Evolutionary conservation across 1,140 invertebrate genomes (phyloP).

Genomic region (Antheraea mylitta): DNA sequence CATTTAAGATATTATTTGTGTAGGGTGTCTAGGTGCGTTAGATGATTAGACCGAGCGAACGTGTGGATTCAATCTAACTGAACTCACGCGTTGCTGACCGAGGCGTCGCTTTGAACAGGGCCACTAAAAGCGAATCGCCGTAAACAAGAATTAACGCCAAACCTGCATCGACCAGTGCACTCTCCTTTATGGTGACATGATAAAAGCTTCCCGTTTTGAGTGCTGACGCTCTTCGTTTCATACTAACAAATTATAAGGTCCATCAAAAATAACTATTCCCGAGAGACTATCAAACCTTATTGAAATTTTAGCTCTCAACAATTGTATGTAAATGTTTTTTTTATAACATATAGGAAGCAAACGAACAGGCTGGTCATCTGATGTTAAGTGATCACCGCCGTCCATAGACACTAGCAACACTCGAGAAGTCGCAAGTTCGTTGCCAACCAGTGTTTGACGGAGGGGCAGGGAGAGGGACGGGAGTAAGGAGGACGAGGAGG

Average conservation of each 20-base stretch:
- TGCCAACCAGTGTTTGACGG: too few species aligned
- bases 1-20: slow-evolving; percentile 8
- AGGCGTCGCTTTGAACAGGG: slow-evolving; percentile 41
- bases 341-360: too few species aligned
- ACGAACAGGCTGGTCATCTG: too few species aligned
- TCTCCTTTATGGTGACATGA: slow-evolving; percentile 64
- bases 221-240: slow-evolving; percentile 20
- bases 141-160: slow-evolving; percentile 73
- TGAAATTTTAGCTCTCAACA: too few species aligned
- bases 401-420: too few species aligned
- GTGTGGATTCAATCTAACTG: slow-evolving; percentile 41
- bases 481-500: too few species aligned
- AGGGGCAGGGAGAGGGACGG: too few species aligned
- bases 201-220: slow-evolving; percentile 56
- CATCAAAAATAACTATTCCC: background rate
- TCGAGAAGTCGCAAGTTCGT: too few species aligned
- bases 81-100: slow-evolving; percentile 31
- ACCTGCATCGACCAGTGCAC: slow-evolving; percentile 62
- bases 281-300: background rate
- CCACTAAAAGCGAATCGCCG: slow-evolving; percentile 69
- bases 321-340: too few species aligned
- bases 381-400: too few species aligned
- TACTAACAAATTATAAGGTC: slow-evolving; percentile 8
- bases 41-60: slow-evolving; percentile 19
- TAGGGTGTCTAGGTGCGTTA: slow-evolving; percentile 14